Conservation (phyloP, 2,113 vertebrate genomes). For the Physeter macrocephalus region DNA sequence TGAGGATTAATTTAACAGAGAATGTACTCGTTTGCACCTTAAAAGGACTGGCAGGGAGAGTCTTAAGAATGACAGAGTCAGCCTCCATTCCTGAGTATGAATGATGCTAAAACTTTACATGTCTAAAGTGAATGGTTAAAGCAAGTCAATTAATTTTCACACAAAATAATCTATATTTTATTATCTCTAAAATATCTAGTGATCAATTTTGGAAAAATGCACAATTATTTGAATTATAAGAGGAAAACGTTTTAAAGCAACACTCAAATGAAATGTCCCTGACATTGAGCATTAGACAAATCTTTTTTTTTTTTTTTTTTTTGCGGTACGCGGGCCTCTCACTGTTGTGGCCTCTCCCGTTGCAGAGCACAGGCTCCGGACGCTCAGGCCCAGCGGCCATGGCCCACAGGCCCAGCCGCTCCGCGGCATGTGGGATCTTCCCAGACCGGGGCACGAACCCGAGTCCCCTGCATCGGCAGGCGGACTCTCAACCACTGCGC, state of each 20-base stretch:
- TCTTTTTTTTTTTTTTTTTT: neutral
- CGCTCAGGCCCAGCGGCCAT: too few species aligned
- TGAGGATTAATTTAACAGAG: neutral
- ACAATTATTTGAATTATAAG: neutral
- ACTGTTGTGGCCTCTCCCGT: too few species aligned
- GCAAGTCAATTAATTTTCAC: neutral
- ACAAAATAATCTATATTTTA: neutral
- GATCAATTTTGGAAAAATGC: neutral
- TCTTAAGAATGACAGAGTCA: neutral
- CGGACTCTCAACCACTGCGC: too few species aligned
- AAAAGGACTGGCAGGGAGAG: neutral
- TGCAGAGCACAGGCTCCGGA: too few species aligned
- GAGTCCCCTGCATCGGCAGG: too few species aligned
- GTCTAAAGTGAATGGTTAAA: neutral
- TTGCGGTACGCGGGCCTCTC: too few species aligned
- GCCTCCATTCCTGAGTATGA: neutral
- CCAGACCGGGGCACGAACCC: too few species aligned
- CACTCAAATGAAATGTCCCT: neutral
- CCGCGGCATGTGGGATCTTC: too few species aligned
- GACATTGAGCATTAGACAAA: neutral
- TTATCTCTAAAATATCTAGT: neutral
- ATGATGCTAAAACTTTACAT: neutral
- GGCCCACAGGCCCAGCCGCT: too few species aligned
- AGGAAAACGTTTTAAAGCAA: constrained; percentile 7
- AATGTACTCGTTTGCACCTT: neutral